Percentiles rank a stretch among this genome's conserved stretches.
These are phyloP conservation scores for Periophthalmus magnuspinnatus DNA, from an alignment of 2,797 vertebrate genomes.

Conservation along the genomic window DNA sequence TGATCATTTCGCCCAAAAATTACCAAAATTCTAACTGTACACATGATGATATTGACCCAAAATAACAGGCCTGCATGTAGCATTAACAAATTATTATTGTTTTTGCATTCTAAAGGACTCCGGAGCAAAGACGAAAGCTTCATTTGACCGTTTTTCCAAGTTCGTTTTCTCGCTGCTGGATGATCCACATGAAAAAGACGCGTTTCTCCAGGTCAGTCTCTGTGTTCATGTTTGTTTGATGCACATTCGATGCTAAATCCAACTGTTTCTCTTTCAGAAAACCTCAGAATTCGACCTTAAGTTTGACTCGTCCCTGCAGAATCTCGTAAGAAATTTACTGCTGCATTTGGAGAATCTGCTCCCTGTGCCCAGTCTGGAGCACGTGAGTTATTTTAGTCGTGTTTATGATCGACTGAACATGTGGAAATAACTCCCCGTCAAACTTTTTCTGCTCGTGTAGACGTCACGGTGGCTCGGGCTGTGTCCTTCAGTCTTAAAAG, in stretches of 20 bases:
- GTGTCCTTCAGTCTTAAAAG: constrained; percentile 40
- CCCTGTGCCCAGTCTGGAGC: constrained; percentile 42
- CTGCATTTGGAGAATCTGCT: constrained; percentile 39
- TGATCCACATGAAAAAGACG: constrained; percentile 18
- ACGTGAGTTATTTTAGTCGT: constrained; percentile 23
- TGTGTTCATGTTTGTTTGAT: neutral
- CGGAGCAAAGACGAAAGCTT: constrained; percentile 16
- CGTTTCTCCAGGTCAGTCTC: constrained; percentile 36
- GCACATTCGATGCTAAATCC: neutral
- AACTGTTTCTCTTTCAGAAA: constrained; percentile 19
- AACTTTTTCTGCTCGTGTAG: constrained; percentile 3
- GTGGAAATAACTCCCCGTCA: too few relatives aligned
- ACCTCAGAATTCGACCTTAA: constrained; percentile 33
- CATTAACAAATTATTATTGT: neutral
- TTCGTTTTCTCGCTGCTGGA: constrained; percentile 33
- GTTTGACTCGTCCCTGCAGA: constrained; percentile 35
- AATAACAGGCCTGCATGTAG: too few relatives aligned
- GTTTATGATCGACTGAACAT: too few relatives aligned
- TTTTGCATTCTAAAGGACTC: constrained; percentile 15
- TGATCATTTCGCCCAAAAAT: too few relatives aligned
- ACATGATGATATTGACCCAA: too few relatives aligned
- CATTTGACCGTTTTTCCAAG: constrained; percentile 29
- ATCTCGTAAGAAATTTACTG: constrained; percentile 44
- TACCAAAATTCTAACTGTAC: too few relatives aligned
- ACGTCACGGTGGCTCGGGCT: constrained; percentile 34